Base-by-base conservation (phyloP, 1,140 invertebrate species). In the Megalonaias nervosa region DNA sequence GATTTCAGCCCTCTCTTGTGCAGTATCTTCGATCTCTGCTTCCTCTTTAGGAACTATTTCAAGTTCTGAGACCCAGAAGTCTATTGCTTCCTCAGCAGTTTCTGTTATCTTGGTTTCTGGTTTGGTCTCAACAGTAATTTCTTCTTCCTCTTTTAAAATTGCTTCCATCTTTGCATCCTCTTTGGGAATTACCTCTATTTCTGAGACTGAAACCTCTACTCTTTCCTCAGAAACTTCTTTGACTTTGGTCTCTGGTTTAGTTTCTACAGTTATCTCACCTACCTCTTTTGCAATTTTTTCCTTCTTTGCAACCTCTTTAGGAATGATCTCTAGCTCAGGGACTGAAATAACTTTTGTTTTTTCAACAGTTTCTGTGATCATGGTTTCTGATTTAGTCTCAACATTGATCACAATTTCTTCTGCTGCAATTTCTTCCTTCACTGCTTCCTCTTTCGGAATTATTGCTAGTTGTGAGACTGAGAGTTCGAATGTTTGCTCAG, bases 391-490 rank as follows among this genome's bases (percentile, higher is more conserved):
- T 67, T 61, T 48, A 21, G 70, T 58, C 23, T 60, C 62, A 14
- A 76, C 55, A 48, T 67, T 60, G 59, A 71, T 56, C 48, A 61
- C 71, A 67, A 56, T 17, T n/a, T 71, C 60, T 65, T 75, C 76
- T 67, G 2, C n/a, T 66, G 60, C 15, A 60, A 80, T 67, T 67
- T 74, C 78, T 55, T 56, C 56, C 55, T 56, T 23, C n/a, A 2
- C 55, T 19, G 26, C 56, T 56, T 38, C 71, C 19, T 57, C 66
- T 64, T 31, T 48, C 0, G 14, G 14, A 17, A n/a, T 23, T 5
- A 21, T 0, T 0, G 19, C 14, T 17, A 57, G 21, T 14, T 77
- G 26, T 56, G 31, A 56, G 23, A 69, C 61, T 60, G 62, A 13
- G 12, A 26, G 12, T 55, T 76, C 69, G 1, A 14, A 70, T 48